These are phyloP conservation scores for Cephonodes hylas DNA, from an alignment of 2,888 invertebrate species.

Conservation along the genomic window DNA sequence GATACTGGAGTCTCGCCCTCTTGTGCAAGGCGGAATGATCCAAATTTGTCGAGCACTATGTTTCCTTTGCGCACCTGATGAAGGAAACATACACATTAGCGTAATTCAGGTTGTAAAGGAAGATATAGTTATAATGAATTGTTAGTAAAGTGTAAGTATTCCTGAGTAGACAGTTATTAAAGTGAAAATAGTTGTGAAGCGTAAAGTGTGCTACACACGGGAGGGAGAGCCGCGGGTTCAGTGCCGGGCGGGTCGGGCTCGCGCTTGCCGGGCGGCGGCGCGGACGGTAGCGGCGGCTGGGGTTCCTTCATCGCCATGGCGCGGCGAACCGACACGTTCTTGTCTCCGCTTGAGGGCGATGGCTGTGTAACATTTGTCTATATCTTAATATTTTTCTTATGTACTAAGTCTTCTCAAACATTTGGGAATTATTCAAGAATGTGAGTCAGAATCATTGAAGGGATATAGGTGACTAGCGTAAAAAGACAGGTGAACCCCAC, in stretches of 20 bases:
- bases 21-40: conserved; percentile 84
- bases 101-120: neutral
- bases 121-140: neutral
- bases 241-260: conserved; percentile 82
- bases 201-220: conserved; percentile 31
- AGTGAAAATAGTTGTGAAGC: no score
- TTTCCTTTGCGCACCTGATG: conserved; percentile 76
- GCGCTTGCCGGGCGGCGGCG: conserved; percentile 74
- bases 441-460: no score
- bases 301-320: conserved; percentile 84
- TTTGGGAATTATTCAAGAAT: no score
- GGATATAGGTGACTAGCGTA: no score
- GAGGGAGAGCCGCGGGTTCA: conserved; percentile 59
- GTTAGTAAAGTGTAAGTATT: neutral
- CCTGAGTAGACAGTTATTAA: no score
- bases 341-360: conserved; percentile 67
- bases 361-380: conserved; percentile 29
- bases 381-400: neutral
- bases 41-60: conserved; percentile 87
- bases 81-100: neutral
- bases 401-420: no score
- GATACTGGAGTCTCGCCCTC: conserved; percentile 77
- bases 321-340: conserved; percentile 81
- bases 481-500: no score
- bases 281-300: conserved; percentile 77